A percentile compares a stretch with the other conserved stretches of the same genome.
These are phyloP conservation scores for Drosophila punjabiensis DNA, from an alignment of 1,140 invertebrate genomes.

Conservation along the genomic window DNA sequence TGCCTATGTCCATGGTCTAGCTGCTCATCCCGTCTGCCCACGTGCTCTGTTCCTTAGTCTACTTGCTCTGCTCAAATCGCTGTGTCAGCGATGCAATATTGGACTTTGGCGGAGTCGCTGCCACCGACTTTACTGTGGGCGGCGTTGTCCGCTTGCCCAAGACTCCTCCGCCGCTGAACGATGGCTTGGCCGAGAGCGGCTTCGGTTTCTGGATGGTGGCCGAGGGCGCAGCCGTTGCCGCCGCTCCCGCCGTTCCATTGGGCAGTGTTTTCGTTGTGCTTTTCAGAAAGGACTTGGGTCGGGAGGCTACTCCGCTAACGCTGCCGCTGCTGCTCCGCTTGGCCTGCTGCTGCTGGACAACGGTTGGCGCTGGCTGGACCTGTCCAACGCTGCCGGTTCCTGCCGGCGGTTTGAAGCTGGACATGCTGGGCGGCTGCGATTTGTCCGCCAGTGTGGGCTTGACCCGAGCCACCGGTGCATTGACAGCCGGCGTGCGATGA, in stretches of 20 bases:
- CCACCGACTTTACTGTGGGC: constrained; percentile 65
- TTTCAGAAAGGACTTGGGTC: constrained; percentile 74
- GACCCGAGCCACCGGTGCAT: constrained; percentile 88
- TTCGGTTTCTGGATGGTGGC: constrained; percentile 82
- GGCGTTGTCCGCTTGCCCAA: constrained; percentile 67
- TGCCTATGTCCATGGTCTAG: constrained; percentile 13
- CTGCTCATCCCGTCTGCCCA: not conserved
- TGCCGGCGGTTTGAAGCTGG: constrained; percentile 78
- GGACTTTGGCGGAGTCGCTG: constrained; percentile 30
- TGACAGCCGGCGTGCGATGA: constrained; percentile 89
- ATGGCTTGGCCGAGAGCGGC: constrained; percentile 79
- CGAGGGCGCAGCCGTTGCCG: constrained; percentile 53
- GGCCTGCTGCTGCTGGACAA: constrained; percentile 26
- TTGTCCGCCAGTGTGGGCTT: constrained; percentile 88
- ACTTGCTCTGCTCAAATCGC: constrained; percentile 74
- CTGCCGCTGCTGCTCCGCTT: constrained; percentile 29
- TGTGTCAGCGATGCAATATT: constrained; percentile 78
- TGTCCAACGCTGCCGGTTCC: constrained; percentile 22
- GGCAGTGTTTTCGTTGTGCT: constrained; percentile 68
- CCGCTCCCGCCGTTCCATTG: constrained; percentile 56
- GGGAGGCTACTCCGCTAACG: constrained; percentile 18
- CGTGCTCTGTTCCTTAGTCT: constrained; percentile 26
- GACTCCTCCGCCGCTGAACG: constrained; percentile 57
- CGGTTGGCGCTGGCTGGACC: constrained; percentile 25
- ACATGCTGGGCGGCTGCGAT: constrained; percentile 73